Base-by-base conservation (phyloP, 2,113 vertebrate species). In the Lycaon pictus region DNA sequence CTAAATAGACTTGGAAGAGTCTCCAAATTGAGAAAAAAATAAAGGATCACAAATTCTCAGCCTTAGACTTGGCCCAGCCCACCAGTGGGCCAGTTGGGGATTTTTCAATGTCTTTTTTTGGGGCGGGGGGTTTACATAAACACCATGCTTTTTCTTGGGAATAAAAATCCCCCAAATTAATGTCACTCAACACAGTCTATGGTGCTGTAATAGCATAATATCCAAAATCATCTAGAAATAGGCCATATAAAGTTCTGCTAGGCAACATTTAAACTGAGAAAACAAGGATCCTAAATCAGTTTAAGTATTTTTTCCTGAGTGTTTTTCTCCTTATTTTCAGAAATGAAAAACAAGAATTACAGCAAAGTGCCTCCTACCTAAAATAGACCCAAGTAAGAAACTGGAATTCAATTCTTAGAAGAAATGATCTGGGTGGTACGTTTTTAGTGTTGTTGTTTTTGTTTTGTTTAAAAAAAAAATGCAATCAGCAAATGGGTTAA, bases 91-190 rank as follows among this genome's bases (percentile, higher is more conserved):
- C 65, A 58, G 13, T 20, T 76, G 7, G 37, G 69, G 32, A 67
- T 62, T 92, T 93, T 87, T 83, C 3, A 76, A 62, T 83, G 32
- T 0, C 62, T 32, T 55, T 93, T 69, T 72, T 92, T 5, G 43
- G 43, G 43, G 5, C n/a, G 29, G 43, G 43, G 43, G 5, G n/a
- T 23, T 88, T 88, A 82, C 43, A 71, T 43, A 79, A 89, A 72
- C 63, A 87, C 37, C 15, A 29, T 37, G 11, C 1, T 77, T 95
- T 94, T 22, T 27, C 1, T 6, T 27, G 23, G 32, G 22, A 62
- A 88, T 77, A 86, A 94, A 91, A 92, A 83, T 43, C 60, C 7
- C n/a, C n/a, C 4, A 71, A 79, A 55, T 79, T 48, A 63, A 88
- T 58, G n/a, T 82, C 48, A 65, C 16, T 93, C 29, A 35, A 32